Conservation (phyloP, 2,797 vertebrate genomes). For the Anas bernieri region DNA sequence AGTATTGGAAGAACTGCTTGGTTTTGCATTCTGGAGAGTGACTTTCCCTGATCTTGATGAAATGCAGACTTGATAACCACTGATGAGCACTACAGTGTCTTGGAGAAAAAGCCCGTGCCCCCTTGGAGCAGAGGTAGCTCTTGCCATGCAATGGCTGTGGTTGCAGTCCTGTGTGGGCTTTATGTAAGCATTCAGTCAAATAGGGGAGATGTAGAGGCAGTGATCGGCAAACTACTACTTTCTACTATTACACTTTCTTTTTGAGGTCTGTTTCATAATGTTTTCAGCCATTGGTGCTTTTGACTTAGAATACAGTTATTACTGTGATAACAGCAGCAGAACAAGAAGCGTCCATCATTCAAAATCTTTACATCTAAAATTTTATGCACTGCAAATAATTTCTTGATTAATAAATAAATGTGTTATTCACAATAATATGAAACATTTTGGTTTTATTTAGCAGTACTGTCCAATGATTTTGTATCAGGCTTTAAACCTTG, state of each 20-base stretch:
- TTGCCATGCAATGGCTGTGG: rapidly evolving
- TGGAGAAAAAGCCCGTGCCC: not conserved
- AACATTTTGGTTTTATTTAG: not conserved
- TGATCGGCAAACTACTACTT: not conserved
- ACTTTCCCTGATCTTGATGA: not conserved
- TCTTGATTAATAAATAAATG: not conserved
- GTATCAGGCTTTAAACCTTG: not conserved
- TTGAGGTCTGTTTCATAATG: not conserved
- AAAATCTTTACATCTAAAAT: not conserved
- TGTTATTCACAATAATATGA: not conserved
- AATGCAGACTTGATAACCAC: not conserved
- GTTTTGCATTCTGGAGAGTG: not conserved
- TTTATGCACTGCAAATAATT: not conserved
- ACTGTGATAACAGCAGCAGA: not conserved
- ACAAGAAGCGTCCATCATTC: not conserved
- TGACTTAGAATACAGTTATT: not conserved
- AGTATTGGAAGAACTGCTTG: not conserved
- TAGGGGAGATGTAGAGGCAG: rapidly evolving
- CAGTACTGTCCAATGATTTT: not conserved
- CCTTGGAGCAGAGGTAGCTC: not conserved
- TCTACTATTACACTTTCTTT: not conserved
- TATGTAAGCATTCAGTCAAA: not conserved
- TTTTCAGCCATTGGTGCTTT: not conserved
- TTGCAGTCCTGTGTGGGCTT: not conserved
- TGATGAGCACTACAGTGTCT: not conserved